Conservation (phyloP, 2,113 vertebrate genomes). For the Bettongia penicillata region DNA sequence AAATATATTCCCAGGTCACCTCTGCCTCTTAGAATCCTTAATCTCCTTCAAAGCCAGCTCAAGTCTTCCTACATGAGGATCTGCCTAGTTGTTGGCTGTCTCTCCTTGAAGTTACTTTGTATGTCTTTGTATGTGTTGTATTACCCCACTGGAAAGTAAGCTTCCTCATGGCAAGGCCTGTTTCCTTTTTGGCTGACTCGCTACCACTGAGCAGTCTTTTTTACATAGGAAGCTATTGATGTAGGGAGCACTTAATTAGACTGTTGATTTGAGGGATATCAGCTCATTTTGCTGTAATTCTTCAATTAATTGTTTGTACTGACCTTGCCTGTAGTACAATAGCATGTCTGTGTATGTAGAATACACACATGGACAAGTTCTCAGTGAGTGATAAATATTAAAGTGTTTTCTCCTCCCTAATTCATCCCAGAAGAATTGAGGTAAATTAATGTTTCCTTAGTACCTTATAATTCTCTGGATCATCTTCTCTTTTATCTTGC, state of each 20-base stretch:
- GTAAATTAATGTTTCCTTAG: background rate
- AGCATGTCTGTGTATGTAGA: background rate
- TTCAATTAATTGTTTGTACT: background rate
- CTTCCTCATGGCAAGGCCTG: background rate
- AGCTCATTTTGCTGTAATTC: background rate
- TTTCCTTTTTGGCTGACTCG: background rate
- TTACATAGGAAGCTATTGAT: background rate
- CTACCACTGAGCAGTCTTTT: background rate
- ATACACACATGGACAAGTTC: background rate
- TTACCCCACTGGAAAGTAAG: background rate
- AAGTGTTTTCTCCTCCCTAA: background rate
- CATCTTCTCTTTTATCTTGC: constrained; percentile 72
- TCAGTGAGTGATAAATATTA: background rate
- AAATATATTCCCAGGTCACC: background rate
- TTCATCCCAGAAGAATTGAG: background rate
- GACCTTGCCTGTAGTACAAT: background rate
- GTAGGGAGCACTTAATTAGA: background rate
- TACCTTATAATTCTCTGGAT: background rate
- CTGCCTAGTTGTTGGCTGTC: background rate
- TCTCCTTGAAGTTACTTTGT: background rate
- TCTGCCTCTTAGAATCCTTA: background rate
- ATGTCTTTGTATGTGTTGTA: background rate
- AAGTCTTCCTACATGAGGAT: background rate
- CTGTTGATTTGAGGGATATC: background rate
- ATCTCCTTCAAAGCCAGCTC: background rate